These are phyloP conservation scores for Anguilla anguilla DNA, from an alignment of 2,797 vertebrate genomes.

Conservation along the genomic window DNA sequence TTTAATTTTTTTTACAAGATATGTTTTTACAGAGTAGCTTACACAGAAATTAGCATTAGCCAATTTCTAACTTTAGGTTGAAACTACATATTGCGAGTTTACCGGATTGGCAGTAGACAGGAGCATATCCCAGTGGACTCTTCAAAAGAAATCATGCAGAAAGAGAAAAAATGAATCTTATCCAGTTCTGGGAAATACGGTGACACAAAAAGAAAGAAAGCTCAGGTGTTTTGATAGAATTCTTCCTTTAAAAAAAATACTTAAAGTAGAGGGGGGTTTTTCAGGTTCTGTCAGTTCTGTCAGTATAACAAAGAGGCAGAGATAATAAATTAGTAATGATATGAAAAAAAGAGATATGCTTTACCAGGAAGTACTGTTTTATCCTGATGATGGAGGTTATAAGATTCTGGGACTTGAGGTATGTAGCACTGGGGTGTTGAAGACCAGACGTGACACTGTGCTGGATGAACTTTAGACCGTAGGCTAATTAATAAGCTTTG, in stretches of 20 bases:
- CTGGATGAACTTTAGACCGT: neutral
- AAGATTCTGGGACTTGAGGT: neutral
- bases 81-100: too few species aligned
- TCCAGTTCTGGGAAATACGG: neutral
- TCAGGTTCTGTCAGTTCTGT: neutral
- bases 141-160: neutral
- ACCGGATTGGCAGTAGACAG: neutral
- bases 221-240: neutral
- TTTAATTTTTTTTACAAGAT: too few species aligned
- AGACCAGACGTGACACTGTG: neutral
- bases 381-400: neutral
- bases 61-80: too few species aligned
- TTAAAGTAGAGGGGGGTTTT: neutral
- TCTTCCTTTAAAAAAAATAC: neutral
- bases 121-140: neutral
- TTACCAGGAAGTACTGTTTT: neutral
- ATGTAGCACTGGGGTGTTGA: neutral
- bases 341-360: neutral
- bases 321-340: neutral
- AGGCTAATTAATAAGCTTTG: neutral
- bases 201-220: neutral
- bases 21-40: too few species aligned
- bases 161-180: neutral
- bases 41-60: too few species aligned
- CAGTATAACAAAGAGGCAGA: neutral